These are phyloP conservation scores for Pangasius sanitwongsei DNA, from an alignment of 2,797 vertebrate genomes.

Conservation along the genomic window DNA sequence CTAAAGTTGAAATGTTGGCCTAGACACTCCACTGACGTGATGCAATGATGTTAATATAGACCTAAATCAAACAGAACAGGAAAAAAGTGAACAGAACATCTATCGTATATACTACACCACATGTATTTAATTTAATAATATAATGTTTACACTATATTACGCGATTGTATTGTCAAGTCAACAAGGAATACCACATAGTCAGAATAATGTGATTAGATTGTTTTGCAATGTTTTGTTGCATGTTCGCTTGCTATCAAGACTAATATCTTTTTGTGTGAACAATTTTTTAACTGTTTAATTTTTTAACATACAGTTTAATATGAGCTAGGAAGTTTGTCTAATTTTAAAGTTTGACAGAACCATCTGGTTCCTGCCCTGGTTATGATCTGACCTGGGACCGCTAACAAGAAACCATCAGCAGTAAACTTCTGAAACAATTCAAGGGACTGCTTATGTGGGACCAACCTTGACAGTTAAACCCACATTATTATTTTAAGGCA, in stretches of 20 bases:
- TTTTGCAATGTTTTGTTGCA: background rate
- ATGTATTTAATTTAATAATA: background rate
- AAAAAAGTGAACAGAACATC: background rate
- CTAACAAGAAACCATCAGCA: background rate
- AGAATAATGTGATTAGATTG: background rate
- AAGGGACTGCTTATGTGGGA: background rate
- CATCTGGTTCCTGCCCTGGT: background rate
- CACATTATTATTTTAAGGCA: background rate
- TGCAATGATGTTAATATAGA: background rate
- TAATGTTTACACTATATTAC: background rate
- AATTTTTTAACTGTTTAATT: too few species aligned
- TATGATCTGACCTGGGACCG: background rate
- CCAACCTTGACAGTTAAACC: background rate
- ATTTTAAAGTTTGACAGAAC: conserved; percentile 2
- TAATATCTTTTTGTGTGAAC: background rate
- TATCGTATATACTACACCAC: background rate
- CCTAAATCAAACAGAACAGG: background rate
- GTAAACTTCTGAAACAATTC: background rate
- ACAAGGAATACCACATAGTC: background rate
- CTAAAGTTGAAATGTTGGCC: background rate
- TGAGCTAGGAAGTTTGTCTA: background rate
- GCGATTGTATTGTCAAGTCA: background rate
- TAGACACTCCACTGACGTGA: background rate
- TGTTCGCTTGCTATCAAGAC: background rate
- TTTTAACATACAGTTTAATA: background rate